Percentiles rank a stretch among this genome's conserved stretches.
Conservation (phyloP, 2,797 vertebrate genomes). For the Acipenser transmontanus region DNA sequence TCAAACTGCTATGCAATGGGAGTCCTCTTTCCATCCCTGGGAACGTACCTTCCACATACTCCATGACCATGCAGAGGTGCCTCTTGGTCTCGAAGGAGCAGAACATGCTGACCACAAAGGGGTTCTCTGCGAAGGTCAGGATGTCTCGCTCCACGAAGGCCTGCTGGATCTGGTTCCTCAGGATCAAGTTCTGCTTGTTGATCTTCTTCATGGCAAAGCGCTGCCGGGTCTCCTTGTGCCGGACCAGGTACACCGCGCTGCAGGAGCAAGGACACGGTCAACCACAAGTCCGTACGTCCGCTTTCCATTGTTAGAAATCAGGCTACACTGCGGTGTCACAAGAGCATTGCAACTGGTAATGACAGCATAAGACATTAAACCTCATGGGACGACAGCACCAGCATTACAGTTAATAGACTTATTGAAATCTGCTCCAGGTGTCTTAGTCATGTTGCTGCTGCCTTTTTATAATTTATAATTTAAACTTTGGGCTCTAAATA, state of each 20-base stretch:
- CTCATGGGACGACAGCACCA: too few relatives aligned
- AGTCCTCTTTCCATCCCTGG: too few relatives aligned
- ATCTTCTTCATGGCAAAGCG: slow-evolving; percentile 99
- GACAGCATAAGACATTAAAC: neutral
- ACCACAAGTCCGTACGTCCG: neutral
- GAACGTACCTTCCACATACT: slow-evolving; percentile 87
- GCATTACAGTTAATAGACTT: too few relatives aligned
- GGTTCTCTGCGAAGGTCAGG: slow-evolving; percentile 91
- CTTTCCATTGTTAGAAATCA: neutral
- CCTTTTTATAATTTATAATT: too few relatives aligned
- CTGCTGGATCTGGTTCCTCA: slow-evolving; percentile 95
- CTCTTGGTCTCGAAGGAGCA: slow-evolving; percentile 91
- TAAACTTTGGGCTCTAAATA: too few relatives aligned
- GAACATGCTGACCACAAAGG: slow-evolving; percentile 96
- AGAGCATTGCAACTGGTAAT: too few relatives aligned
- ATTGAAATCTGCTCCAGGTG: too few relatives aligned
- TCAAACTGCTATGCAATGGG: too few relatives aligned
- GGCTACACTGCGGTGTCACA: too few relatives aligned
- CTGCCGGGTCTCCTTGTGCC: slow-evolving; percentile 85
- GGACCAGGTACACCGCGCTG: slow-evolving; percentile 86
- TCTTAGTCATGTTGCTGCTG: too few relatives aligned
- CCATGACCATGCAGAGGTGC: slow-evolving; percentile 97
- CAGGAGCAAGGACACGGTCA: slow-evolving; percentile 2
- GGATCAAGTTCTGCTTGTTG: slow-evolving; percentile 94
- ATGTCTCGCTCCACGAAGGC: slow-evolving; percentile 95